Percentiles rank a stretch among this genome's conserved stretches.
Conservation (phyloP, 2,888 invertebrate species). For the Lithosia quadra region DNA sequence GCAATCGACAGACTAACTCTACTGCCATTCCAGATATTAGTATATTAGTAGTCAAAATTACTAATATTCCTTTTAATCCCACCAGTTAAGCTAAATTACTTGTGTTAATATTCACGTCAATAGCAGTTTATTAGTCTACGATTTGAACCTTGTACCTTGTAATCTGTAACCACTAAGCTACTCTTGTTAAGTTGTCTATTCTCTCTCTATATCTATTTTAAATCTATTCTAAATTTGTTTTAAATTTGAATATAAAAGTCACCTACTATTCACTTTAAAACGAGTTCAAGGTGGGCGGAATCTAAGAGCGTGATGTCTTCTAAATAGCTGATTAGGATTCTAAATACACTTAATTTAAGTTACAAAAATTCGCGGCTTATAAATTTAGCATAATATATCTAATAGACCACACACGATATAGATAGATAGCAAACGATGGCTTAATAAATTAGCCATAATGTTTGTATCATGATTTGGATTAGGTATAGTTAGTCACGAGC, state of each 20-base stretch:
- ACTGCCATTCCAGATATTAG: too few relatives aligned
- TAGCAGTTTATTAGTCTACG: too few relatives aligned
- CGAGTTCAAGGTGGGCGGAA: constrained; percentile 2
- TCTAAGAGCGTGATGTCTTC: neutral
- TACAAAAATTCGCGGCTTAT: constrained; percentile 18
- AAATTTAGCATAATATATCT: constrained; percentile 48
- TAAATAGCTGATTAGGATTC: constrained; percentile 8
- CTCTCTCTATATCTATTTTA: too few relatives aligned
- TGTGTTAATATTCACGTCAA: too few relatives aligned
- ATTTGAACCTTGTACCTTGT: too few relatives aligned
- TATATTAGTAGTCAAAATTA: too few relatives aligned
- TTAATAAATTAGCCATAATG: constrained; percentile 8
- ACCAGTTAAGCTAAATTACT: too few relatives aligned
- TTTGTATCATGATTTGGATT: constrained; percentile 27
- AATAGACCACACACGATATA: constrained; percentile 49
- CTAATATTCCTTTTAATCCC: too few relatives aligned
- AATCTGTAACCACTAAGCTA: too few relatives aligned
- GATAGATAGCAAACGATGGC: constrained; percentile 20
- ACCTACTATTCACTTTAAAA: neutral
- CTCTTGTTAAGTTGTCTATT: too few relatives aligned
- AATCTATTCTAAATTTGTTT: too few relatives aligned
- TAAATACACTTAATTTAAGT: neutral
- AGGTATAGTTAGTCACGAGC: constrained; percentile 36
- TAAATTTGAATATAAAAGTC: neutral
- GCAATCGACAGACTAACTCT: too few relatives aligned